phyloP scores from a whole-genome alignment of 2,888 invertebrate species.

The Glyphotaelius pellucidus region DNA sequence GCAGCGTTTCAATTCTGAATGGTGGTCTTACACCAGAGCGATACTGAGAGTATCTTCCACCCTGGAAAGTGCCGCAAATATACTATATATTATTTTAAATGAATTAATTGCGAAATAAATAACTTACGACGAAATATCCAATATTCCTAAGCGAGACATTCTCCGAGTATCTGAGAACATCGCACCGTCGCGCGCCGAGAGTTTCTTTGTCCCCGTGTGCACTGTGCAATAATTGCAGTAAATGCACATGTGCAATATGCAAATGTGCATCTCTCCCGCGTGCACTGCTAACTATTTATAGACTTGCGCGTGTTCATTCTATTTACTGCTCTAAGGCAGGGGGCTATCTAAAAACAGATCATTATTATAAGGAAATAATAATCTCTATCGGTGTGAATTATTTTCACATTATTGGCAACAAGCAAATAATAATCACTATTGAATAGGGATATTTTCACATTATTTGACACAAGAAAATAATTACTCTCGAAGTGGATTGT shows the following conservation, averaged over 20 bases:
- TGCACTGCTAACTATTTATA: conserved; percentile 18
- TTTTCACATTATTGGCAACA: background rate
- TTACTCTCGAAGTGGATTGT: too few species aligned
- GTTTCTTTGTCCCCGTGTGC: background rate
- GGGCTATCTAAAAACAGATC: background rate
- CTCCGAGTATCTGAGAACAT: background rate
- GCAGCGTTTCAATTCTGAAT: too few species aligned
- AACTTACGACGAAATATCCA: too few species aligned
- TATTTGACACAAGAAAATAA: too few species aligned
- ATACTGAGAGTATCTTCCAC: too few species aligned
- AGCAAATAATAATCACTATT: too few species aligned
- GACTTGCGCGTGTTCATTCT: background rate
- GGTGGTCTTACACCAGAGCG: too few species aligned
- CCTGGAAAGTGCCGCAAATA: too few species aligned
- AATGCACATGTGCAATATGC: background rate
- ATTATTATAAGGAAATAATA: background rate
- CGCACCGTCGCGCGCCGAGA: background rate
- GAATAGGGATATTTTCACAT: too few species aligned
- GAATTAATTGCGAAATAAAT: too few species aligned
- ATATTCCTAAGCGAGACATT: too few species aligned
- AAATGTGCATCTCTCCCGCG: conserved; percentile 16
- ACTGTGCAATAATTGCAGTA: background rate
- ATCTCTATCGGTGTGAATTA: background rate
- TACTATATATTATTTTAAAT: too few species aligned
- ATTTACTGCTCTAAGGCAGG: background rate